These are phyloP conservation scores for Tiliacea citrago DNA, from an alignment of 2,888 invertebrate species.

Conservation along the genomic window DNA sequence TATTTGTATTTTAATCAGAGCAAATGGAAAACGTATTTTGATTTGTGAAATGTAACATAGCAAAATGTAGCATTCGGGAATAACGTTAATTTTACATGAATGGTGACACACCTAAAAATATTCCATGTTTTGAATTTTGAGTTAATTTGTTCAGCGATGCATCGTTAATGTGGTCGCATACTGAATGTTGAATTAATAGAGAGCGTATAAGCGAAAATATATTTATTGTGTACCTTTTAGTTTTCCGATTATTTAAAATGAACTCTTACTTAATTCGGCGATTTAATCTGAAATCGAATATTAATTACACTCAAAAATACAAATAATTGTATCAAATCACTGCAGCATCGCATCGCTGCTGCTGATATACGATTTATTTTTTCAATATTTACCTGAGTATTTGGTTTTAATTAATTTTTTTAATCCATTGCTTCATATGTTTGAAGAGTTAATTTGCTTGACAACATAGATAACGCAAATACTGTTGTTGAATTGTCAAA, in stretches of 20 bases:
- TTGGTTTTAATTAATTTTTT: background rate
- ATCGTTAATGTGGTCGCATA: background rate
- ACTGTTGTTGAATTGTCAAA: too few species aligned
- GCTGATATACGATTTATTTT: background rate
- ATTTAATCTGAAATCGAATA: too few species aligned
- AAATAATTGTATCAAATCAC: background rate
- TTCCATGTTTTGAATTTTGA: constrained; percentile 21
- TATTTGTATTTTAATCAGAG: constrained; percentile 41
- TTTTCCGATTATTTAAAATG: background rate
- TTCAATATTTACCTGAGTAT: background rate
- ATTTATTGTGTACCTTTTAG: background rate
- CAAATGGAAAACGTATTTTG: background rate
- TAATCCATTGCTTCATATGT: too few species aligned
- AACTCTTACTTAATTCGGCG: background rate
- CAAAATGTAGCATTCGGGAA: background rate
- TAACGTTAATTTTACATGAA: constrained; percentile 6
- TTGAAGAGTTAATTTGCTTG: too few species aligned
- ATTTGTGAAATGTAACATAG: background rate
- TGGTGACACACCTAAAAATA: background rate
- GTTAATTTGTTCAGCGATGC: constrained; percentile 9
- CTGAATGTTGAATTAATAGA: background rate
- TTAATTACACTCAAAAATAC: background rate
- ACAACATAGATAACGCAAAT: too few species aligned
- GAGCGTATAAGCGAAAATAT: background rate
- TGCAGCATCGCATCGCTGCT: background rate